Evolutionary conservation across 2,888 invertebrate genomes (phyloP).

Genomic region (Calameuta idolon): DNA sequence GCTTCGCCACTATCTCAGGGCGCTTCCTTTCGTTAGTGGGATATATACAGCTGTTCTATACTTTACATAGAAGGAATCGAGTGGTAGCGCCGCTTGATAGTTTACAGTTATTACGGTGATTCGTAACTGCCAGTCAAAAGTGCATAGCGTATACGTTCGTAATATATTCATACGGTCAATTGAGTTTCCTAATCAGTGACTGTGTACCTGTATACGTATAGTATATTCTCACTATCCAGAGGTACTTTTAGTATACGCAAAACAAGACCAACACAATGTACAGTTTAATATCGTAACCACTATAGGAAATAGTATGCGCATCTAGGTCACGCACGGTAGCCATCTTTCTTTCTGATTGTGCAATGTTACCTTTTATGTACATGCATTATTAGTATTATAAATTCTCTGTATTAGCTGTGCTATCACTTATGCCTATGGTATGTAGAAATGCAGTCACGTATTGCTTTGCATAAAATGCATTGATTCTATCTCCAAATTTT

Average conservation of each 20-base stretch:
- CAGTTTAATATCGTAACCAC: slow-evolving; percentile 33
- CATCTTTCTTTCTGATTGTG: slow-evolving; percentile 5
- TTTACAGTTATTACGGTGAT: background rate
- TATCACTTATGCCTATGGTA: background rate
- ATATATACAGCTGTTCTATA: background rate
- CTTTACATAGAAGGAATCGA: background rate
- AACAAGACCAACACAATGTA: slow-evolving; percentile 33
- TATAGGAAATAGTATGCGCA: background rate
- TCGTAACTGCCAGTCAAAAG: background rate
- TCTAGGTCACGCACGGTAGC: slow-evolving; percentile 3
- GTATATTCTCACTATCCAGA: background rate
- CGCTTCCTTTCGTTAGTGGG: background rate
- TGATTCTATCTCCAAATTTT: background rate
- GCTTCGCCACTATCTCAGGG: background rate
- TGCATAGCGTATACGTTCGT: background rate
- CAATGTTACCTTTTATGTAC: background rate
- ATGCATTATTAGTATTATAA: background rate
- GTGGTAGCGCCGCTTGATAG: background rate
- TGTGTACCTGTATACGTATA: background rate
- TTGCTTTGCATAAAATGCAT: background rate
- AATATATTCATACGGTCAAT: background rate
- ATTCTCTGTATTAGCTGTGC: background rate
- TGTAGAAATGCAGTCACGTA: background rate
- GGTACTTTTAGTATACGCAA: background rate
- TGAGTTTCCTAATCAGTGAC: background rate